Evolutionary conservation across 2,113 vertebrate species (phyloP).

Genomic region (Philantomba maxwellii): DNA sequence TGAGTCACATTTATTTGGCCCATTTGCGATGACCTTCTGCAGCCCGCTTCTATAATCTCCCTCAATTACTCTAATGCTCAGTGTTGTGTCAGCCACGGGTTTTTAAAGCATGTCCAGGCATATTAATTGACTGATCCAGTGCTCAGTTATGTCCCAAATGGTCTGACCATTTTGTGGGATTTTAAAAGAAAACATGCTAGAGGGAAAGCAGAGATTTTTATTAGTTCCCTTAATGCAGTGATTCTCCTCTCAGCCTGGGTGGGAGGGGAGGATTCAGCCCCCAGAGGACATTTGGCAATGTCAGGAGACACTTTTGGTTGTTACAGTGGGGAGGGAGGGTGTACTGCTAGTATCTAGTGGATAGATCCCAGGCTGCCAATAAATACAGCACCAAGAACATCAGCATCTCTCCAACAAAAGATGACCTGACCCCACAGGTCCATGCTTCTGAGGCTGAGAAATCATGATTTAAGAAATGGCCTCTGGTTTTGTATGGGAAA

Average conservation of each 20-base stretch:
- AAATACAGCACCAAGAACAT: neutral
- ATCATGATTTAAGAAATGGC: constrained; percentile 8
- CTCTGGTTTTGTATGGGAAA: neutral
- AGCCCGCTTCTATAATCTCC: neutral
- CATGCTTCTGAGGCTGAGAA: neutral
- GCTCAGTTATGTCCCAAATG: neutral
- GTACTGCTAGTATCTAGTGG: neutral
- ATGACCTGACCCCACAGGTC: neutral
- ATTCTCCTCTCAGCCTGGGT: neutral
- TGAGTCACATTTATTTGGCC: constrained; percentile 10
- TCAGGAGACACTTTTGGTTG: neutral
- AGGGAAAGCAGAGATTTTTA: neutral
- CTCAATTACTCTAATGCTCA: constrained; percentile 24
- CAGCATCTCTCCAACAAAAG: neutral
- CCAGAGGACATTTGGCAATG: neutral
- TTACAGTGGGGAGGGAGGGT: neutral
- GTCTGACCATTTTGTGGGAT: neutral
- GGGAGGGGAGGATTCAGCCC: neutral
- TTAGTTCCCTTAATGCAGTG: neutral
- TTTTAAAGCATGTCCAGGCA: neutral
- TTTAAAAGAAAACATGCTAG: constrained; percentile 11
- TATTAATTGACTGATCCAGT: neutral
- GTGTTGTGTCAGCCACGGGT: neutral
- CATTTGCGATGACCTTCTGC: constrained; percentile 13
- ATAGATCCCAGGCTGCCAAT: neutral